Percentiles rank a stretch among this genome's conserved stretches.
Conservation (phyloP, 2,888 invertebrate species). For the Eucera pruinosa region DNA sequence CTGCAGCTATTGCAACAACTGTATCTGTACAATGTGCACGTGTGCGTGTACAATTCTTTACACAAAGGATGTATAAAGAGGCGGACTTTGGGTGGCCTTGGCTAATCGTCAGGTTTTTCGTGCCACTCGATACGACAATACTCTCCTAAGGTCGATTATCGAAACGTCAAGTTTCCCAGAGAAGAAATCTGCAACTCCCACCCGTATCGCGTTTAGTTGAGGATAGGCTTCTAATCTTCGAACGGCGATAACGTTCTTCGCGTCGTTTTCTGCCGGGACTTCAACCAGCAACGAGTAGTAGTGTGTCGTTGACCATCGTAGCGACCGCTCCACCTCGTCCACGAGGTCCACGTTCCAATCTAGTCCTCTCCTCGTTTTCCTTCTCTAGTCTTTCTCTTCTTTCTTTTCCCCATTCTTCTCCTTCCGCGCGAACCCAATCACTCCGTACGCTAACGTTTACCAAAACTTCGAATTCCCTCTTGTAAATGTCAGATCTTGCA, state of each 20-base stretch:
- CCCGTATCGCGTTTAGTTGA: slow-evolving; percentile 32
- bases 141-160: slow-evolving; percentile 38
- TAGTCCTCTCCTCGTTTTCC: slow-evolving; percentile 1
- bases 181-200: background rate
- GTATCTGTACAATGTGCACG: background rate
- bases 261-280: slow-evolving; percentile 54
- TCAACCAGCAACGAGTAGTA: slow-evolving; percentile 44
- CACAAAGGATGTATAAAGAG: slow-evolving; percentile 14
- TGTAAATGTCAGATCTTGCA: background rate
- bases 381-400: background rate
- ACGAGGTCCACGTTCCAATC: slow-evolving; percentile 35
- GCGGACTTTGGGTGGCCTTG: slow-evolving; percentile 60
- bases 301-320: slow-evolving; percentile 69
- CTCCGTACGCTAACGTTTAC: no score
- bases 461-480: background rate
- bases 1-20: background rate
- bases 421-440: no score
- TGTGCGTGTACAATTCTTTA: slow-evolving; percentile 22
- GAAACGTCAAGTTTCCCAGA: slow-evolving; percentile 16
- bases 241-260: slow-evolving; percentile 65
- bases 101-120: background rate
- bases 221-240: slow-evolving; percentile 61
- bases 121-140: background rate
- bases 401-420: background rate
- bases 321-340: slow-evolving; percentile 54